phyloP scores from a whole-genome alignment of 2,888 invertebrate species.

The Neelides folsomi region DNA sequence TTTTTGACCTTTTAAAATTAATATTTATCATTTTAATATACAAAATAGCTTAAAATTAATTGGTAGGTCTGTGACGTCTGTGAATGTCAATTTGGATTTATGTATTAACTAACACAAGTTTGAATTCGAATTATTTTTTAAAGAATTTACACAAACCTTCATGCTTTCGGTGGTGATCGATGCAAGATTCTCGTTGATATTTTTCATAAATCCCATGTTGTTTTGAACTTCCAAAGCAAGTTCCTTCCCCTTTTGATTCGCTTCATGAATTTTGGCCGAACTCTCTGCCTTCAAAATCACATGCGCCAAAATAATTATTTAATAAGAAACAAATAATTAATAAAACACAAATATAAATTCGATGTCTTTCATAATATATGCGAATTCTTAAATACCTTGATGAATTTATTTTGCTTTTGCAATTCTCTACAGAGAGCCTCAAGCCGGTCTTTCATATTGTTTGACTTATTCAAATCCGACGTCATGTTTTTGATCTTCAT shows the following conservation, averaged over 20 bases:
- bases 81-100: no score
- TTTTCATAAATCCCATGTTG: conserved; percentile 33
- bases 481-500: conserved; percentile 23
- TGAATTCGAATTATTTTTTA: neutral
- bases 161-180: conserved; percentile 30
- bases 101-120: no score
- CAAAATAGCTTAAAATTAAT: no score
- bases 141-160: conserved; percentile 15
- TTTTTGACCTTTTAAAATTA: conserved; percentile 19
- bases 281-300: conserved; percentile 24
- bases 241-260: conserved; percentile 31
- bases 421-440: conserved; percentile 32
- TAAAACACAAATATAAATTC: neutral
- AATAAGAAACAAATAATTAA: neutral
- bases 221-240: conserved; percentile 30
- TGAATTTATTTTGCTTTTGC: conserved; percentile 32
- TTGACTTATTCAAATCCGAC: conserved; percentile 26
- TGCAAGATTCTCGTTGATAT: conserved; percentile 31
- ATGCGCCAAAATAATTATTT: neutral
- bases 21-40: conserved; percentile 1
- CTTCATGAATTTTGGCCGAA: conserved; percentile 30
- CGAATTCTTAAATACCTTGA: conserved; percentile 17
- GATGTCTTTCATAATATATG: neutral
- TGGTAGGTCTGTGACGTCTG: no score
- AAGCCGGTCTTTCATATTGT: conserved; percentile 25